Conservation (phyloP, 2,888 invertebrate species). For the Eupithecia centaureata region DNA sequence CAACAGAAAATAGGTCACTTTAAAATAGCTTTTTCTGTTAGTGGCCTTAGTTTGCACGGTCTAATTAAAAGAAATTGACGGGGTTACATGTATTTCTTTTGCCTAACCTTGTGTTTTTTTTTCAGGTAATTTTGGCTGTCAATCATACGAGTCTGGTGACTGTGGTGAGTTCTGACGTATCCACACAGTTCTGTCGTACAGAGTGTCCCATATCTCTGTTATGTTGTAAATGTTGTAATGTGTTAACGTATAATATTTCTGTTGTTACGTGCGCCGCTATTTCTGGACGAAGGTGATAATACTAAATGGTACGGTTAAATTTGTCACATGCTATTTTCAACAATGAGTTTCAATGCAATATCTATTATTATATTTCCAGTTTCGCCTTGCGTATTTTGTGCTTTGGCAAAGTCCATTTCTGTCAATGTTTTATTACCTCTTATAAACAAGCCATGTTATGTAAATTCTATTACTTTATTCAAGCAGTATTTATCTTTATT, state of each 20-base stretch:
- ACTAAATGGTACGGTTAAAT: conserved; percentile 71
- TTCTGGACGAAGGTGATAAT: conserved; percentile 78
- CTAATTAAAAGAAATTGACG: conserved; percentile 72
- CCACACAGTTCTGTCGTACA: conserved; percentile 34
- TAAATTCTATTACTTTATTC: not conserved
- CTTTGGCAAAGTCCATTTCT: conserved; percentile 21
- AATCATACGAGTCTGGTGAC: conserved; percentile 41
- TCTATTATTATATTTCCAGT: conserved; percentile 41
- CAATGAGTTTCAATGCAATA: conserved; percentile 70
- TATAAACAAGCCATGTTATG: not conserved
- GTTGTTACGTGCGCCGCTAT: conserved; percentile 64
- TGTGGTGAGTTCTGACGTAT: conserved; percentile 44
- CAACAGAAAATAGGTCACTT: conserved; percentile 73
- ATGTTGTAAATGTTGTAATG: conserved; percentile 64
- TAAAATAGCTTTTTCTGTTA: conserved; percentile 72
- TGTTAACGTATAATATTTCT: conserved; percentile 65
- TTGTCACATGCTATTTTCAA: conserved; percentile 74
- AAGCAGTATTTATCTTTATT: conserved; percentile 21
- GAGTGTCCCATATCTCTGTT: conserved; percentile 58
- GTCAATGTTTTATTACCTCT: conserved; percentile 10
- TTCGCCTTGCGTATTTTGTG: conserved; percentile 18
- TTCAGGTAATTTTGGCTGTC: conserved; percentile 70
- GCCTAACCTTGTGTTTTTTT: conserved; percentile 61
- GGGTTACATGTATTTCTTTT: conserved; percentile 50
- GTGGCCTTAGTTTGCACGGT: conserved; percentile 73